These are phyloP conservation scores for Erithacus rubecula DNA, from an alignment of 2,797 vertebrate genomes.

Conservation along the genomic window DNA sequence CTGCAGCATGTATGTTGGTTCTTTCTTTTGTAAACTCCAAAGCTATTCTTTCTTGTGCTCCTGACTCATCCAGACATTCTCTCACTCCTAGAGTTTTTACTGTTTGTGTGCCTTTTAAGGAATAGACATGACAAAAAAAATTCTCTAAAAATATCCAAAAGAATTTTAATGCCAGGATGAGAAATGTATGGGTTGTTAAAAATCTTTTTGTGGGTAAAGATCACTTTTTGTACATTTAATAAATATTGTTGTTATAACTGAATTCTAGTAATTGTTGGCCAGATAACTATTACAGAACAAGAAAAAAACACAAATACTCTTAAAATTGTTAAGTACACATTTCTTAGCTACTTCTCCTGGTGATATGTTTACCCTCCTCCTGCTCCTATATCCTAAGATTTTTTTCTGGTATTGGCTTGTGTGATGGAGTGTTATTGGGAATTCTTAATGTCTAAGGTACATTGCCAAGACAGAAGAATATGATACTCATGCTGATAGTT, in stretches of 20 bases:
- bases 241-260: neutral
- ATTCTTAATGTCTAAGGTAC: neutral
- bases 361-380: neutral
- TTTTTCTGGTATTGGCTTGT: fast-evolving
- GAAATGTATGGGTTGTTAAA: neutral
- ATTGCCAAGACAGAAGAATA: neutral
- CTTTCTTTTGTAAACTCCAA: neutral
- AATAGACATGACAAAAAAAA: neutral
- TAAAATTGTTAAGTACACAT: neutral
- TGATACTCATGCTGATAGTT: neutral
- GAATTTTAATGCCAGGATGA: neutral
- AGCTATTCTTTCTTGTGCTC: neutral
- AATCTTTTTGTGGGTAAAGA: neutral
- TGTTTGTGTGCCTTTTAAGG: neutral
- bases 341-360: neutral
- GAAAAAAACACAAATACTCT: neutral
- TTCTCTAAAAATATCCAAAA: neutral
- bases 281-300: neutral
- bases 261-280: neutral
- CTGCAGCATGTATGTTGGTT: neutral
- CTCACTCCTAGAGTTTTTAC: neutral
- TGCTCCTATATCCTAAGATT: neutral
- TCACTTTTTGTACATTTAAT: neutral
- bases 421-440: neutral
- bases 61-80: neutral